These are phyloP conservation scores for Anableps anableps DNA, from an alignment of 2,797 vertebrate species.

Conservation along the genomic window DNA sequence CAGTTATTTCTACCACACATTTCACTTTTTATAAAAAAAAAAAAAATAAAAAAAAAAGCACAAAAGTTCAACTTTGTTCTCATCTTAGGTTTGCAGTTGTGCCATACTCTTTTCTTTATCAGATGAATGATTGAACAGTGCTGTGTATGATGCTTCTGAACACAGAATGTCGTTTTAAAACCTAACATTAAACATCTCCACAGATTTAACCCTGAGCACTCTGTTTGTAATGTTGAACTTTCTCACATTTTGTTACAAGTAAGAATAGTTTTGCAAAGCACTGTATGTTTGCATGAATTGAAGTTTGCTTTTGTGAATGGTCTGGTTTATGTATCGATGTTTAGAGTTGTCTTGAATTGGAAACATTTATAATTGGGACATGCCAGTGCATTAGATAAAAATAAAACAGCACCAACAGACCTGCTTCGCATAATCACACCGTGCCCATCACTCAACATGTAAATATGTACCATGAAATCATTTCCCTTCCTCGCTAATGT, in stretches of 20 bases:
- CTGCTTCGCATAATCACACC: constrained; percentile 27
- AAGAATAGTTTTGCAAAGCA: background rate
- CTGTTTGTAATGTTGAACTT: background rate
- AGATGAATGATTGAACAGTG: background rate
- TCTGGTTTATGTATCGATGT: background rate
- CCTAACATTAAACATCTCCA: background rate
- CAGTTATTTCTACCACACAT: background rate
- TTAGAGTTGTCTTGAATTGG: constrained; percentile 1
- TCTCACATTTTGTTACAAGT: background rate
- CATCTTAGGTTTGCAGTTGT: too few species aligned
- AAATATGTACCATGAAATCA: constrained; percentile 51
- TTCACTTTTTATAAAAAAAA: background rate
- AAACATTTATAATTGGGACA: constrained; percentile 13
- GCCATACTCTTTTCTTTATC: too few species aligned
- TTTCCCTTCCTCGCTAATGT: constrained; percentile 70
- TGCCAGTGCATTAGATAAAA: constrained; percentile 31
- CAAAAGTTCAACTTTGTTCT: background rate
- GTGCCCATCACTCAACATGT: constrained; percentile 44
- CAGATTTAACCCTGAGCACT: background rate
- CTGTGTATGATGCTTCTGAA: background rate
- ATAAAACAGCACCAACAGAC: constrained; percentile 24
- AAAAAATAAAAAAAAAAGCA: too few species aligned
- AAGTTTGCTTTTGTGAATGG: constrained; percentile 1
- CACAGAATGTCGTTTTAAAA: background rate
- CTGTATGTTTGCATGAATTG: background rate